These are phyloP conservation scores for Aproaerema taeniolella DNA, from an alignment of 2,888 invertebrate genomes.

Conservation along the genomic window DNA sequence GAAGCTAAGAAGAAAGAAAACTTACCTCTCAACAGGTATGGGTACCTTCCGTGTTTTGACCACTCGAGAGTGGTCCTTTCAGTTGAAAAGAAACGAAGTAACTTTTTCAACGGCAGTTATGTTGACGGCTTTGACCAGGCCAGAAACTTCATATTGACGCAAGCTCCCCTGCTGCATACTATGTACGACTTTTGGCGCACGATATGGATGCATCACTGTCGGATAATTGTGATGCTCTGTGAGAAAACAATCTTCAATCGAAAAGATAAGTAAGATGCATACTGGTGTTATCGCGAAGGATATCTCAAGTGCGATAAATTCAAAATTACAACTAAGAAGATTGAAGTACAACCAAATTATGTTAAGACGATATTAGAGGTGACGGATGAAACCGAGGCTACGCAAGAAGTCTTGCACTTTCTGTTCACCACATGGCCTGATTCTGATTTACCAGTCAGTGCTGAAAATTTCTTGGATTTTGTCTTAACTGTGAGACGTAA, in stretches of 20 bases:
- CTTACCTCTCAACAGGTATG: not conserved
- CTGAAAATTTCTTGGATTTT: constrained; percentile 7
- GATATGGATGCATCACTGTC: not conserved
- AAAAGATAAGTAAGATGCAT: not conserved
- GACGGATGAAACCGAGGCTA: constrained; percentile 5
- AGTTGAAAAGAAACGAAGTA: not conserved
- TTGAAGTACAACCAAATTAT: constrained; percentile 3
- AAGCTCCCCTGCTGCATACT: not conserved
- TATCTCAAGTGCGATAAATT: not conserved
- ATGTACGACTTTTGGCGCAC: not conserved
- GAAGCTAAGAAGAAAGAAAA: not conserved
- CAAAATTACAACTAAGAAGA: constrained; percentile 4
- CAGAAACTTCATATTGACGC: not conserved
- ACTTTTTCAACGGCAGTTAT: not conserved
- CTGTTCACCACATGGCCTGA: constrained; percentile 1
- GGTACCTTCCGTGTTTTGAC: not conserved
- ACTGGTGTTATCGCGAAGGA: not conserved
- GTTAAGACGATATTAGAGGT: constrained; percentile 1
- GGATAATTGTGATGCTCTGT: not conserved
- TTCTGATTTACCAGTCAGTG: not conserved
- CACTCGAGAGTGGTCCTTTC: not conserved
- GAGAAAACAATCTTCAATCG: not conserved
- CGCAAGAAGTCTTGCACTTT: constrained; percentile 7
- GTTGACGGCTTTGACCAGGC: not conserved
- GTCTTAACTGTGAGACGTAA: constrained; percentile 2